Conservation (phyloP, 2,113 vertebrate species). For the Cacatua alba region DNA sequence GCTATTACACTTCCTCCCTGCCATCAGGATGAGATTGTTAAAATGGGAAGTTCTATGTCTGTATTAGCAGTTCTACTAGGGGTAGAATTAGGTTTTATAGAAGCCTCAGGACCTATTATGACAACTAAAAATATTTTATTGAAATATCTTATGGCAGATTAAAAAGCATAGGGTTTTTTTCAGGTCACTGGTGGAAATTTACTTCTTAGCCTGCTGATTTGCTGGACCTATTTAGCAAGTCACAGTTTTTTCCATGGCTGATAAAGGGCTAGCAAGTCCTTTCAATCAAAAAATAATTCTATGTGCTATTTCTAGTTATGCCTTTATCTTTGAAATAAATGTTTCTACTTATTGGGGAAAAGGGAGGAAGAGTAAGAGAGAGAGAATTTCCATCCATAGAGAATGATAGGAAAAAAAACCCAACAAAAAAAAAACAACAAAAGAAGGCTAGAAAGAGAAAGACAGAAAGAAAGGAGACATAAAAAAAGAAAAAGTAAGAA, state of each 20-base stretch:
- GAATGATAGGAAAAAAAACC: background rate
- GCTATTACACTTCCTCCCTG: background rate
- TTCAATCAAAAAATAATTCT: background rate
- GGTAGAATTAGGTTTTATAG: background rate
- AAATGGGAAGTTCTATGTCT: background rate
- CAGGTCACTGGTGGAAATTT: background rate
- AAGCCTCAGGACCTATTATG: background rate
- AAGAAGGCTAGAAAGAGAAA: background rate
- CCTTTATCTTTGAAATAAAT: background rate
- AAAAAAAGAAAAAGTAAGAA: background rate
- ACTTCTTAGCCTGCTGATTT: constrained; percentile 19
- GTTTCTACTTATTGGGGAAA: background rate
- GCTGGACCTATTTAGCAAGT: background rate
- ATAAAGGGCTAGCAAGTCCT: background rate
- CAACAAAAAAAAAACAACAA: too few relatives aligned
- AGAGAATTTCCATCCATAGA: background rate
- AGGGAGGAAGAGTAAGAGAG: background rate
- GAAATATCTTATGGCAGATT: background rate
- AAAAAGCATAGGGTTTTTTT: background rate
- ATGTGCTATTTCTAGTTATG: background rate
- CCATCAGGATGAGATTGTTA: background rate
- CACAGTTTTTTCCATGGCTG: background rate
- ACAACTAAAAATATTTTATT: constrained; percentile 9
- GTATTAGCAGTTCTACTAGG: background rate
- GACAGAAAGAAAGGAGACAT: too few relatives aligned